A percentile compares a stretch with the other conserved stretches of the same genome.
Conservation (phyloP, 2,113 vertebrate genomes). For the Oncorhynchus clarkii region DNA sequence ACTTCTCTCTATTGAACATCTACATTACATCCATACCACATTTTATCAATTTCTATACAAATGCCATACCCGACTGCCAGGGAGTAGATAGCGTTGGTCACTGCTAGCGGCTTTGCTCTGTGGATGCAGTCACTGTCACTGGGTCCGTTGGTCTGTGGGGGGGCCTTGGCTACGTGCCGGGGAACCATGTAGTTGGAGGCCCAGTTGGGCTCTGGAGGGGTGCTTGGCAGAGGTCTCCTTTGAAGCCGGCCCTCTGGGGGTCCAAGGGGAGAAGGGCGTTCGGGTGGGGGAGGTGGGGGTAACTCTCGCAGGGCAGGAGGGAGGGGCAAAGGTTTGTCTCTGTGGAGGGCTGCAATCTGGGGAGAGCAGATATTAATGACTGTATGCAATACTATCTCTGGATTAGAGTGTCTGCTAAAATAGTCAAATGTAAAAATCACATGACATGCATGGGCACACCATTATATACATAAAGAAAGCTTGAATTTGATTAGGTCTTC, state of each 20-base stretch:
- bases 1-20: no score
- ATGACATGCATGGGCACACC: background rate
- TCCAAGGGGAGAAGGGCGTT: slow-evolving; percentile 76
- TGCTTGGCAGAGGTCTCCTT: slow-evolving; percentile 89
- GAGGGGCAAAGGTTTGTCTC: slow-evolving; percentile 93
- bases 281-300: slow-evolving; percentile 88
- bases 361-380: background rate
- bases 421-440: background rate
- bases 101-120: slow-evolving; percentile 82
- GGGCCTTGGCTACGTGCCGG: slow-evolving; percentile 80
- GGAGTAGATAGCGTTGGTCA: slow-evolving; percentile 91
- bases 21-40: no score
- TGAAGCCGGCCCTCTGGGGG: slow-evolving; percentile 79
- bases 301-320: slow-evolving; percentile 89
- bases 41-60: no score
- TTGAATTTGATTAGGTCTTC: background rate
- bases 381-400: background rate
- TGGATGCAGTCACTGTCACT: slow-evolving; percentile 75
- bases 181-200: slow-evolving; percentile 81
- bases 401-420: background rate
- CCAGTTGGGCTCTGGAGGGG: slow-evolving; percentile 82
- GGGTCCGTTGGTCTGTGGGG: slow-evolving; percentile 42
- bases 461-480: background rate
- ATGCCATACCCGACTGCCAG: slow-evolving; percentile 81
- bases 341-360: slow-evolving; percentile 83